A percentile compares a stretch with the other conserved stretches of the same genome.
Evolutionary conservation across 2,888 invertebrate species (phyloP).

Genomic region (Acronicta psi): DNA sequence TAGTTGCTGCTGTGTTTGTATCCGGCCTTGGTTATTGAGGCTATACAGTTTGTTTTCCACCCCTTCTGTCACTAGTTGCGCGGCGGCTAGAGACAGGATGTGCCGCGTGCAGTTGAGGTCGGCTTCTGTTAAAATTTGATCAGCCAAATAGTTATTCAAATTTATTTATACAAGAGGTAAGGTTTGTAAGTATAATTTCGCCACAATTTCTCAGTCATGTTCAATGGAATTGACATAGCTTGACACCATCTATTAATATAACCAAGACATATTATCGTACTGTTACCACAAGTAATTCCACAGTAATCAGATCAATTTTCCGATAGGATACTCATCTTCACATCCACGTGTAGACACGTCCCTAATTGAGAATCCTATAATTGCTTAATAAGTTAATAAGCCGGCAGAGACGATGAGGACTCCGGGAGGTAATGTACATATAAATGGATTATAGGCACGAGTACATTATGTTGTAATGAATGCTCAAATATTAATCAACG

Average conservation of each 20-base stretch:
- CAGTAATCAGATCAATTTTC: slow-evolving; percentile 27
- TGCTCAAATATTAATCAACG: slow-evolving; percentile 5
- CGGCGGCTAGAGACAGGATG: too few species aligned
- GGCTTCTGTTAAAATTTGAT: too few species aligned
- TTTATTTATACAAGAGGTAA: too few species aligned
- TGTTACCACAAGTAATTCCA: slow-evolving; percentile 9
- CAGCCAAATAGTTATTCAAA: too few species aligned
- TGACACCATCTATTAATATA: not conserved
- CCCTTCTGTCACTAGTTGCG: too few species aligned
- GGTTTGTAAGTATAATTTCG: too few species aligned
- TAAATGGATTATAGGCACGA: slow-evolving; percentile 17
- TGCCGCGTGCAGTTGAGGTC: too few species aligned
- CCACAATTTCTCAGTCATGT: too few species aligned
- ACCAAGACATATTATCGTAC: not conserved
- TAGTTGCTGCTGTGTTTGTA: not conserved
- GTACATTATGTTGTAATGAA: slow-evolving; percentile 5
- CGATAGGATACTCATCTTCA: slow-evolving; percentile 3
- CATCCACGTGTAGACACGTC: slow-evolving; percentile 10
- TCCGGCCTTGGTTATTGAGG: not conserved
- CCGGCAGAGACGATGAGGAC: slow-evolving; percentile 17
- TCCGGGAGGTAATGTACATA: slow-evolving; percentile 17
- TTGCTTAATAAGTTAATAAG: slow-evolving; percentile 48
- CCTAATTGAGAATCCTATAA: slow-evolving; percentile 45
- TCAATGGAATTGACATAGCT: not conserved
- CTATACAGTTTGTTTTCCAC: too few species aligned